phyloP scores from a whole-genome alignment of 2,113 vertebrate species.

The Ornithorhynchus anatinus region DNA sequence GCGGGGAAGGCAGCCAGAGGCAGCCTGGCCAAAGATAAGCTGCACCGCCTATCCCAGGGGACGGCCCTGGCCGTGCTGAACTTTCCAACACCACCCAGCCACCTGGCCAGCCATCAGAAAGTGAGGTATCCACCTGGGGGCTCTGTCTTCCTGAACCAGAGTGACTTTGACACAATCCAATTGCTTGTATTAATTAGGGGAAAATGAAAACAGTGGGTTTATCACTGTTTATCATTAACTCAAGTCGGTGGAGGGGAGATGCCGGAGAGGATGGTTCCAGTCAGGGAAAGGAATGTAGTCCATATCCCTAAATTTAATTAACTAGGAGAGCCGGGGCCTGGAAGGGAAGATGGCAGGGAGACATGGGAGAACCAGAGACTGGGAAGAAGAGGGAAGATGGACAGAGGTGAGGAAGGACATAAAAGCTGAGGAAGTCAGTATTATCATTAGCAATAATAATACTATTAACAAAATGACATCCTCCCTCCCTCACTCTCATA shows the following conservation, averaged over 20 bases:
- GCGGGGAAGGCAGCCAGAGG: background rate
- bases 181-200: conserved; percentile 48
- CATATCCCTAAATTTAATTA: background rate
- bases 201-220: conserved; percentile 37
- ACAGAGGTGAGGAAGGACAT: background rate
- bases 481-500: too few species aligned
- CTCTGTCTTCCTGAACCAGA: conserved; percentile 29
- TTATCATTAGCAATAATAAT: too few species aligned
- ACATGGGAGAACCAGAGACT: background rate
- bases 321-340: background rate
- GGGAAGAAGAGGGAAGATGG: background rate
- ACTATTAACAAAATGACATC: too few species aligned
- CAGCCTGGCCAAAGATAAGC: background rate
- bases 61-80: background rate
- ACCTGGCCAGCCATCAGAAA: background rate
- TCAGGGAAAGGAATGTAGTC: background rate
- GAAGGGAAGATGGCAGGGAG: background rate
- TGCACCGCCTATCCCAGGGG: background rate
- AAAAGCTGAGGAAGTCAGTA: too few species aligned
- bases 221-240: conserved; percentile 50
- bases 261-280: background rate
- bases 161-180: conserved; percentile 36
- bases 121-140: background rate
- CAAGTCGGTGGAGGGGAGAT: background rate
- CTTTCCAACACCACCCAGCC: background rate